Base-by-base conservation (phyloP, 2,113 vertebrate species). In the Isichthys henryi region DNA sequence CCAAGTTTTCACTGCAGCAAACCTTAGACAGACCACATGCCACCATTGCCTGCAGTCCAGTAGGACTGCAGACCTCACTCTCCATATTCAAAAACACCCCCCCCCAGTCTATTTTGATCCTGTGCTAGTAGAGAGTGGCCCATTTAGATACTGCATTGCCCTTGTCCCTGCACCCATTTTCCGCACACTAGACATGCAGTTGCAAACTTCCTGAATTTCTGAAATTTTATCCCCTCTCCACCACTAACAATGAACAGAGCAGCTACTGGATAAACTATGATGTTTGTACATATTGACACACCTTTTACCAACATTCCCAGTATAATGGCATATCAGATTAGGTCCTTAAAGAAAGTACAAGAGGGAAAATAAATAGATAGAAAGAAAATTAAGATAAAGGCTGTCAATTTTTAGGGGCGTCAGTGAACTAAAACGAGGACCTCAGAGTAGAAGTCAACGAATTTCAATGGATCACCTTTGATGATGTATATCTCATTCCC, bases 381-480 rank as follows among this genome's bases (percentile, higher is more conserved):
- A 53, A 35, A 10, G 31, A 35, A 56, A 56, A 21, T 10, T 45
- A 48, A 84, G 43, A 2, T 43, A 39, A 23, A n/a, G 2, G 82
- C 82, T 84, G 3, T n/a, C 45, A 11, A 84, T 46, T 23, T 84
- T 84, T 48, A 48, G 39, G 10, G 70, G 27, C 49, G 39, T 9
- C 7, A 13, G n/a, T 23, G 13, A 19, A 31, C 31, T 85, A 85
- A 85, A 48, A 23, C 4, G 27, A 85, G n/a, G 13, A 3, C 1
- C 50, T 58, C 48, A n/a, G 23, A 4, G 9, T 53, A 56, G 17
- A 6, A 58, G 58, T 43, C 23, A 23, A 4, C 48, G 9, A 86
- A 50, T 86, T 66, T 88, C 43, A 45, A 66, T 19, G 1, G 52
- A 62, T 77, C 89, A 87, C 89, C 62, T 87, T 52, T 19, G 62